phyloP scores from a whole-genome alignment of 37 sponge, comb jelly and placozoan genomes.

The Agelas oroides region DNA sequence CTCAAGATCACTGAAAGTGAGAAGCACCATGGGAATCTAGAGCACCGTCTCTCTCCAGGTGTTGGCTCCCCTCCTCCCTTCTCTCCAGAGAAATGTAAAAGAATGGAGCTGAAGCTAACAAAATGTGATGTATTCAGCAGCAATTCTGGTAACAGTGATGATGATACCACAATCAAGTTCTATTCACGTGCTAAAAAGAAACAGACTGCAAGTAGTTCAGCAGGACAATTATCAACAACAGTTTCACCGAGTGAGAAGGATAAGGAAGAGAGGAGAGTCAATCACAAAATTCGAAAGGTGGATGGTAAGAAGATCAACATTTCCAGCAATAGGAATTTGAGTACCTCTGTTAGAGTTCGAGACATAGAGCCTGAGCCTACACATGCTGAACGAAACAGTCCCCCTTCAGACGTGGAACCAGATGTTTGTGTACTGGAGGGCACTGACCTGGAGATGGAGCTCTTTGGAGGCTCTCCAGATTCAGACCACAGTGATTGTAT shows the following conservation, averaged over 20 bases:
- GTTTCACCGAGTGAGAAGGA: neutral
- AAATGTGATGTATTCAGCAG: neutral
- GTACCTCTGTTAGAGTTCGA: too few relatives aligned
- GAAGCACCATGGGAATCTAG: neutral
- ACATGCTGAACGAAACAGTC: too few relatives aligned
- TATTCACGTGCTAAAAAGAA: neutral
- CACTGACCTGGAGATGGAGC: constrained; percentile 10
- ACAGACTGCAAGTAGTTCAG: neutral
- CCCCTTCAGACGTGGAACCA: too few relatives aligned
- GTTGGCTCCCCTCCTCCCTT: neutral
- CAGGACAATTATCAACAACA: neutral
- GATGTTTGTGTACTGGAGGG: too few relatives aligned
- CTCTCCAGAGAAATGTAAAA: neutral
- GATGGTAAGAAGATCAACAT: neutral
- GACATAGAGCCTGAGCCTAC: too few relatives aligned
- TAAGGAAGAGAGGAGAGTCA: neutral
- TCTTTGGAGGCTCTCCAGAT: constrained; percentile 21
- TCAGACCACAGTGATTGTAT: neutral
- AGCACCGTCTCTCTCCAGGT: neutral
- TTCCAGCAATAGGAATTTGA: neutral
- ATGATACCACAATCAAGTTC: neutral
- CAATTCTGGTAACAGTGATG: neutral
- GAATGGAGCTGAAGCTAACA: neutral
- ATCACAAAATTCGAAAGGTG: neutral
- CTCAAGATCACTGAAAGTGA: neutral